These are phyloP conservation scores for Meda fulgida DNA, from an alignment of 2,797 vertebrate genomes.

Conservation along the genomic window DNA sequence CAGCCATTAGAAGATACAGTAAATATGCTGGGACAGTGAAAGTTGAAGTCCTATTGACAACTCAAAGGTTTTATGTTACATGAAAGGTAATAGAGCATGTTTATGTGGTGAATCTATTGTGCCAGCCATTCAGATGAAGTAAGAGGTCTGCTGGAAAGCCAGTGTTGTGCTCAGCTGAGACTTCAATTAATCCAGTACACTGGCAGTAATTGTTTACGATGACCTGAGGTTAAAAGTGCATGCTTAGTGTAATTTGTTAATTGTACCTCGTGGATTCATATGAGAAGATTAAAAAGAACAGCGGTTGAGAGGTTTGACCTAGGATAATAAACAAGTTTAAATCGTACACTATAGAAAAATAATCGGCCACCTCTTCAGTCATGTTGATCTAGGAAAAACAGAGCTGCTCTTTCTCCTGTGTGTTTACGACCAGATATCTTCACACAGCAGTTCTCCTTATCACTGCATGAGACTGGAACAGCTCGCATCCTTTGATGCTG, in stretches of 20 bases:
- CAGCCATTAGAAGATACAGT: background rate
- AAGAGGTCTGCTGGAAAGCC: background rate
- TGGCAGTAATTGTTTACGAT: constrained; percentile 38
- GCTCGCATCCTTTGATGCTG: background rate
- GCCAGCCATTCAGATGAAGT: background rate
- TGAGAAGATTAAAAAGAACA: constrained; percentile 9
- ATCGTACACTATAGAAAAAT: background rate
- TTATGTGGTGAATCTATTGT: background rate
- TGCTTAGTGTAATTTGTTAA: constrained; percentile 19
- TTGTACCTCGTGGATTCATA: constrained; percentile 12
- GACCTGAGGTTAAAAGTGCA: constrained; percentile 44
- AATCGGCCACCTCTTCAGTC: background rate
- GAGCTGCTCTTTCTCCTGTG: background rate
- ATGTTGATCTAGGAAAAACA: background rate
- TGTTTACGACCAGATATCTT: background rate
- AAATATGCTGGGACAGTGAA: background rate
- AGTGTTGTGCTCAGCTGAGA: background rate
- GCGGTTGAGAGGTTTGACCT: background rate
- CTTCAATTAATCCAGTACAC: constrained; percentile 46
- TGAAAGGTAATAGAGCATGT: constrained; percentile 4
- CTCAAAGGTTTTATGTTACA: background rate
- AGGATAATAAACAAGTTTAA: background rate
- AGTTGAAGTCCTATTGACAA: background rate
- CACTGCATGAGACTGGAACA: background rate
- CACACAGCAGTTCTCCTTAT: constrained; percentile 2